Base-by-base conservation (phyloP, 2,797 vertebrate genomes). In the Characodon lateralis region DNA sequence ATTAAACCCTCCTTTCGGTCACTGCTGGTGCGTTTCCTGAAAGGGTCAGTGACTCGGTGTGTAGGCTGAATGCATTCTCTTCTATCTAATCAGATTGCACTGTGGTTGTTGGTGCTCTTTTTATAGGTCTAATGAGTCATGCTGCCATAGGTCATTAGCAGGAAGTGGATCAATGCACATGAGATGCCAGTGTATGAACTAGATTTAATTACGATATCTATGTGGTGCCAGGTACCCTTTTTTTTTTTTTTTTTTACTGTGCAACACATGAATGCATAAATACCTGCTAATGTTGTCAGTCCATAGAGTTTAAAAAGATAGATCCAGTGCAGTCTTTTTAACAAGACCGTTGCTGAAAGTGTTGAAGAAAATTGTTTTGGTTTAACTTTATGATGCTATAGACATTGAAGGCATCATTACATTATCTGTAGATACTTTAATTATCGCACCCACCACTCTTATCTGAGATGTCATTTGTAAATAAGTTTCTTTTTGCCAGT, bases 51-150 rank as follows among this genome's bases (percentile, higher is more conserved):
- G 46, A 43, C 50, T 72, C 43, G 3, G 35, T 0, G 48, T 74
- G 75, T 75, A 79, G 72, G 26, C 18, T 73, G 59, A 73, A 79
- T 28, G 14, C 74, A 43, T 56, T 75, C 51, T 58, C 73, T 73
- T 63, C 74, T 70, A 75, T 76, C 58, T 85, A 77, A 76, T 90
- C 78, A 75, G 43, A 76, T 83, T 78, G 50, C 16, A 16, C 68
- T 55, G 73, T 9, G 65, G 77, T 3, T 87, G 79, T 22, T 91
- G 74, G 79, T 83, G 88, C 78, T 77, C 71, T 72, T 83, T 83
- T 86, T 82, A 88, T 88, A 88, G 79, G 76, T 63, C 89, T 85
- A 84, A 91, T 65, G 76, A 91, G 85, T 87, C 84, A 53, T 43
- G 65, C 26, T n/a, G 1, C 77, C 41, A 5, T 51, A 79, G 83